Percentiles rank a stretch among this genome's conserved stretches.
These are phyloP conservation scores for Rhingia campestris DNA, from an alignment of 2,888 invertebrate species.

Conservation along the genomic window DNA sequence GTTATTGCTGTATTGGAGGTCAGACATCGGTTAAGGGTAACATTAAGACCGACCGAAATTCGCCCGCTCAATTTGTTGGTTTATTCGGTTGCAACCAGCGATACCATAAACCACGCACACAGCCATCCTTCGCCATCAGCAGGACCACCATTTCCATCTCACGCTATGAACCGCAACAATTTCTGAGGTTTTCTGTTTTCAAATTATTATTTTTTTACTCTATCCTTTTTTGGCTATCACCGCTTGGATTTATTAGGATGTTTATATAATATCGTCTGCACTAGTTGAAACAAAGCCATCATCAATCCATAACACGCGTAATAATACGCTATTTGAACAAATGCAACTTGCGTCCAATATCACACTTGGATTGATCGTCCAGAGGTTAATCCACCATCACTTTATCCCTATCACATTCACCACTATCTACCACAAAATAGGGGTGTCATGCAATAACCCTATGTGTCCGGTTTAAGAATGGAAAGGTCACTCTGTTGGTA, in stretches of 20 bases:
- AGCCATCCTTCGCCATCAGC: slow-evolving; percentile 22
- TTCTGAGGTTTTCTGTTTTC: slow-evolving; percentile 57
- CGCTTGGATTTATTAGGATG: background rate
- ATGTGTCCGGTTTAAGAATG: slow-evolving; percentile 17
- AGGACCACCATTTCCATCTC: slow-evolving; percentile 55
- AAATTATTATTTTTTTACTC: slow-evolving; percentile 37
- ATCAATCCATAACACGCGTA: slow-evolving; percentile 30
- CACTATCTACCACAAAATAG: too few relatives aligned
- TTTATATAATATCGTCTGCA: slow-evolving; percentile 19
- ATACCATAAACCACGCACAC: slow-evolving; percentile 43
- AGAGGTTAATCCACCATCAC: slow-evolving; percentile 2
- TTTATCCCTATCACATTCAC: too few relatives aligned
- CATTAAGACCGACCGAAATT: slow-evolving; percentile 69
- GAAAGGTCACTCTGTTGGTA: slow-evolving; percentile 12
- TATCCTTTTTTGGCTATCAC: background rate
- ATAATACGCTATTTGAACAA: slow-evolving; percentile 44
- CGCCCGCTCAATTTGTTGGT: slow-evolving; percentile 69
- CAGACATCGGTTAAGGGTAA: slow-evolving; percentile 55
- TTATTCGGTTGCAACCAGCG: slow-evolving; percentile 56
- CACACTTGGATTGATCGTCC: slow-evolving; percentile 33
- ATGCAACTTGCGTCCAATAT: slow-evolving; percentile 7
- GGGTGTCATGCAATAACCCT: slow-evolving; percentile 13
- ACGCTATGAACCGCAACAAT: slow-evolving; percentile 59
- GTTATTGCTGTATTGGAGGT: slow-evolving; percentile 15
- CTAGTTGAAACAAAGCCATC: slow-evolving; percentile 42